Base-by-base conservation (phyloP, 2,113 vertebrate genomes). In the Gymnobelideus leadbeateri region DNA sequence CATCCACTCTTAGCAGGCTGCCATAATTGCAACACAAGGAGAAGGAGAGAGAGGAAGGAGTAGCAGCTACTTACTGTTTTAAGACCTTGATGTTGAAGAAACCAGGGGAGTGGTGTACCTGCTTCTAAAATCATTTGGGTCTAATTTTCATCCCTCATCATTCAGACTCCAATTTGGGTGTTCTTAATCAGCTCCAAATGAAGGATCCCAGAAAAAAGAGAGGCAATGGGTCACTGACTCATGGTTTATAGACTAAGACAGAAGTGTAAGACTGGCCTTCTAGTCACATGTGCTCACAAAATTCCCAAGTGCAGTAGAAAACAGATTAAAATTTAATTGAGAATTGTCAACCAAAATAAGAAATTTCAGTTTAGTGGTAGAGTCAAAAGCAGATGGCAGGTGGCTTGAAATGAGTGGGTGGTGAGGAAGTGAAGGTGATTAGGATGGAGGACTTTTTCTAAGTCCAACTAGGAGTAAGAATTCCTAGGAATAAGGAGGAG, bases 171-270 rank as follows among this genome's bases (percentile, higher is more conserved):
- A 0, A 91, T 92, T 89, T 28, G 77, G 92, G 97, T 96, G 53
- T 97, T 96, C 95, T 97, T 98, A 91, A 92, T 93, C 55, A 94
- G 31, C 92, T 68, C 57, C 23, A 96, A 21, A 52, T 37, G 0
- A 50, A 94, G 89, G 68, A 94, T 26, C 91, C 97, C 96, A 89
- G 55, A 21, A 89, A 91, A 89, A 50, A 89, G 31, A 2, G 0
- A 3, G 37, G 91, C 25, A 9, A 25, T 10, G 57, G 3, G 92
- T 51, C 23, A 89, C 91, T 43, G 24, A 57, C 28, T 54, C 19
- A 16, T 49, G 84, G 57, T 43, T 57, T 51, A 3, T 52, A 77
- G 31, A 0, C 9, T 49, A 61, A 52, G 11, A 91, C 51, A 37
- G 55, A 93, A 90, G 31, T 89, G 51, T 31, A 8, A n/a, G 47